Evolutionary conservation across 2,113 vertebrate genomes (phyloP), one percentile per base, ranked within the genome.

Genomic region (Polyodon spathula): DNA sequence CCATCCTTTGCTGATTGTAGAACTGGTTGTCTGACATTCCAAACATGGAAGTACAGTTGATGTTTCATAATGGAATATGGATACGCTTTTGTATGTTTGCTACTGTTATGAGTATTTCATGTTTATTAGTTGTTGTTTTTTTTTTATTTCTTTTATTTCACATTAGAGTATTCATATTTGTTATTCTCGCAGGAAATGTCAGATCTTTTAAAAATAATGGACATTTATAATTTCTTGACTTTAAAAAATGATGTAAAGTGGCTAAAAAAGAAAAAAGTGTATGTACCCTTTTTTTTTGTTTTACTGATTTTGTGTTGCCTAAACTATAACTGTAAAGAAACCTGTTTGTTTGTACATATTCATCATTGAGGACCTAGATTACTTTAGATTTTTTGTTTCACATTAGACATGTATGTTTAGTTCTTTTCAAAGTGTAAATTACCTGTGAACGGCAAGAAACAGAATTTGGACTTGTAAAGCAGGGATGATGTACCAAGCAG

Each of bases 391-490:
- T 37, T 16, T 46, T 68, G 63, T 64, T 40, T 41, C 41, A 57
- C 53, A n/a, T n/a, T n/a, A n/a, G 27, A 51, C 12, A 37, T 66
- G 56, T 59, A 59, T 84, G 78, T 80, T 76, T 81, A 74, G 75
- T 81, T 68, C 63, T 70, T 71, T 40, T 73, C 77, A 78, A 41
- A 15, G 12, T 93, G 90, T 93, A 93, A 86, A 92, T 92, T 91
- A 72, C 76, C 48, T 64, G 72, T 72, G 77, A 76, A 68, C 68
- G 65, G 65, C 69, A 27, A 76, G 37, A 7, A 7, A 79, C 81
- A 17, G 37, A 54, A 81, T 93, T 93, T 91, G 91, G 93, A 93
- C 86, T 86, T 87, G 89, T 87, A 85, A 88, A 82, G 88, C 91
- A 91, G 89, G 89, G n/a, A n/a, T n/a, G n/a, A n/a, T n/a, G n/a